These are phyloP conservation scores for Strigamia maritima DNA, from an alignment of 2,888 invertebrate species.

Conservation along the genomic window DNA sequence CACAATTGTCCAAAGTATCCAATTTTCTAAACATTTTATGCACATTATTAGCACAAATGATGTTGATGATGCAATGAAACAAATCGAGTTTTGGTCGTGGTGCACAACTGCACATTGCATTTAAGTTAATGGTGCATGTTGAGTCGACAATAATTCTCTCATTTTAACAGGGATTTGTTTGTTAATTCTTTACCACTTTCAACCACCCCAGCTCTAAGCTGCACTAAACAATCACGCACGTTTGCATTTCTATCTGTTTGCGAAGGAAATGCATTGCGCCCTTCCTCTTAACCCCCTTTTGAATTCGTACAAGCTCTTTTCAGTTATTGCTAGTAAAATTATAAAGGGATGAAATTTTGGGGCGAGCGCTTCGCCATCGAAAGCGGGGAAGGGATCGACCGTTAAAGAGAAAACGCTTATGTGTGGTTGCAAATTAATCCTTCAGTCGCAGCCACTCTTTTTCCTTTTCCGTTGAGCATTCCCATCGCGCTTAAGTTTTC, in stretches of 20 bases:
- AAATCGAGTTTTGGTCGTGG: neutral
- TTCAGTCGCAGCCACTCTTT: neutral
- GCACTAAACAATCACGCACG: neutral
- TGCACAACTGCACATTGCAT: neutral
- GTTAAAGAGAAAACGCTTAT: slow-evolving; percentile 9
- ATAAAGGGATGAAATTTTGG: slow-evolving; percentile 20
- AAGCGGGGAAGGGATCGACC: neutral
- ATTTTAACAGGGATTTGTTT: slow-evolving; percentile 18
- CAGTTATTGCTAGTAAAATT: slow-evolving; percentile 19
- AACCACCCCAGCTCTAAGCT: neutral
- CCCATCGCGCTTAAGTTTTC: neutral
- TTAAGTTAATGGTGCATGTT: slow-evolving; percentile 3
- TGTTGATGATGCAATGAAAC: neutral
- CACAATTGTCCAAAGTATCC: neutral
- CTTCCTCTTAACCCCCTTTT: slow-evolving; percentile 1
- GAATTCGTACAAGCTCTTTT: neutral
- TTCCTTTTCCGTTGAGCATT: neutral
- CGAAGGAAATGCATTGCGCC: neutral
- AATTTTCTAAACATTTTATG: neutral
- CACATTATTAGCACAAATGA: neutral
- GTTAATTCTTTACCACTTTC: slow-evolving; percentile 7
- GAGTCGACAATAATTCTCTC: slow-evolving; percentile 17
- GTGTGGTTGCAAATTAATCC: slow-evolving; percentile 9
- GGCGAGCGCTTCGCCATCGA: neutral
- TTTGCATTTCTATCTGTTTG: neutral